phyloP scores from a whole-genome alignment of 1,140 invertebrate genomes.

The Antheraea mylitta region DNA sequence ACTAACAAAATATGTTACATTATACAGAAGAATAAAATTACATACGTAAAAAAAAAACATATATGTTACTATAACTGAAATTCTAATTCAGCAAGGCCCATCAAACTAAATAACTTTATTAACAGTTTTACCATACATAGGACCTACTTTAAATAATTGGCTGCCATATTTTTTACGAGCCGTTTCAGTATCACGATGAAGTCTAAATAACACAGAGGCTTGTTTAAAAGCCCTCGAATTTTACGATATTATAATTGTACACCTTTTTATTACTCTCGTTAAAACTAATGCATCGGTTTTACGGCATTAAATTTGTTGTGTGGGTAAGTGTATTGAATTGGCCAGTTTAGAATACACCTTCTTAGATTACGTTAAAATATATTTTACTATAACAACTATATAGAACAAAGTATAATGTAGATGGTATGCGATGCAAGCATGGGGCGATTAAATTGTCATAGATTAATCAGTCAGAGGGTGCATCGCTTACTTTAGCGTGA shows the following conservation, averaged over 20 bases:
- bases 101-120: not conserved
- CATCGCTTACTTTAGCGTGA: too few relatives aligned
- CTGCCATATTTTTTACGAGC: not conserved
- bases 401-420: too few relatives aligned
- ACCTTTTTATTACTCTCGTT: not conserved
- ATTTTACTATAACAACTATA: too few relatives aligned
- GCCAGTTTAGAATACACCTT: not conserved
- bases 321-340: not conserved
- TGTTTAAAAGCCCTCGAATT: not conserved
- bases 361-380: not conserved
- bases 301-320: not conserved
- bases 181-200: not conserved
- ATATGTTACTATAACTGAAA: not conserved
- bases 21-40: too few relatives aligned
- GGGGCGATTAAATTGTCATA: too few relatives aligned
- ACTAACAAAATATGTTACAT: too few relatives aligned
- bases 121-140: not conserved
- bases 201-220: not conserved
- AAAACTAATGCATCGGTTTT: not conserved
- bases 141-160: not conserved
- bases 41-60: too few relatives aligned
- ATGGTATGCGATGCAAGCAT: too few relatives aligned
- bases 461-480: too few relatives aligned
- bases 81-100: not conserved
- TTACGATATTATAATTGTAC: not conserved